A percentile compares a stretch with the other conserved stretches of the same genome.
Conservation (phyloP, 2,797 vertebrate genomes). For the Protosalanx chinensis region DNA sequence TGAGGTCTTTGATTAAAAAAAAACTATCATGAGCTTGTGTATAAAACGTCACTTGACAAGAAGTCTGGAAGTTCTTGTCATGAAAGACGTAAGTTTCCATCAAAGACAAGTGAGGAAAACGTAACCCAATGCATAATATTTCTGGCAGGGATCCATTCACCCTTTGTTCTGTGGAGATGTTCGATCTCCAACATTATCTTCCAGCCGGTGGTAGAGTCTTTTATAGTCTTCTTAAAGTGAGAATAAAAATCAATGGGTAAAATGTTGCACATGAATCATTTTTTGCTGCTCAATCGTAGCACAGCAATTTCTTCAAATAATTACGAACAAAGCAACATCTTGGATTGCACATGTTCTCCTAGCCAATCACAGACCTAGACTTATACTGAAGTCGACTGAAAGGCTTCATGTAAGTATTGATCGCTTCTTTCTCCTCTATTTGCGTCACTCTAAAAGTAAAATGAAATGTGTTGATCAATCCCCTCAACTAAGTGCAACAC, state of each 20-base stretch:
- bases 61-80: conserved; percentile 37
- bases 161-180: conserved; percentile 72
- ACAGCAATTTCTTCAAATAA: conserved; percentile 85
- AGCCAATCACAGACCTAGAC: conserved; percentile 65
- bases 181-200: conserved; percentile 77
- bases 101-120: conserved; percentile 51
- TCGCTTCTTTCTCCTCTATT: conserved; percentile 61
- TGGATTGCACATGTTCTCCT: conserved; percentile 55
- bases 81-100: conserved; percentile 56
- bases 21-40: conserved; percentile 29
- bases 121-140: conserved; percentile 58
- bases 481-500: conserved; percentile 71
- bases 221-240: conserved; percentile 75
- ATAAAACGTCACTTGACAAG: conserved; percentile 40
- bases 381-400: conserved; percentile 55
- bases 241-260: conserved; percentile 80
- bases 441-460: conserved; percentile 68
- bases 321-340: conserved; percentile 83
- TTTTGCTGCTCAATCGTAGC: conserved; percentile 77
- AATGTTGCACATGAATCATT: conserved; percentile 80
- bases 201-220: conserved; percentile 71
- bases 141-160: conserved; percentile 66
- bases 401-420: conserved; percentile 65
- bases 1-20: conserved; percentile 40
- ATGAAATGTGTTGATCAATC: conserved; percentile 78